Percentiles rank a stretch among this genome's conserved stretches.
These are phyloP conservation scores for Antigone vipio DNA, from an alignment of 2,113 vertebrate genomes.

Conservation along the genomic window DNA sequence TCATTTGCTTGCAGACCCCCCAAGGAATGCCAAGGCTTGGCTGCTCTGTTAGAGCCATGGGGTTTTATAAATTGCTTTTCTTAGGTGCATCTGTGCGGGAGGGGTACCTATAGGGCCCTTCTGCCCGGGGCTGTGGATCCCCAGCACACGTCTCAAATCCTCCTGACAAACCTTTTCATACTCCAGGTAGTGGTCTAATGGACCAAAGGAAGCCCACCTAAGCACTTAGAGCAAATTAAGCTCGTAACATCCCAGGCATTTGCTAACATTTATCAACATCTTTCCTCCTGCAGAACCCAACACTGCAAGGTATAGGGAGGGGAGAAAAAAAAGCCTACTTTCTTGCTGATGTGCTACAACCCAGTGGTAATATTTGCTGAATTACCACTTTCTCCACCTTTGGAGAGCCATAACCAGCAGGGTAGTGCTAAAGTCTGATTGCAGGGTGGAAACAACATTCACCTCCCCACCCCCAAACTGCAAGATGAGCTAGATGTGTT, in stretches of 20 bases:
- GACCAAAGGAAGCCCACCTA: background rate
- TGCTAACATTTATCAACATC: background rate
- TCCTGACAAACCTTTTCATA: background rate
- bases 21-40: accelerated
- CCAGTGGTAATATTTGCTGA: background rate
- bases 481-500: background rate
- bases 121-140: background rate
- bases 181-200: background rate
- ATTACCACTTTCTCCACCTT: background rate
- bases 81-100: background rate
- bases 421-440: background rate
- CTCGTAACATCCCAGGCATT: accelerated
- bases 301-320: background rate
- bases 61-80: background rate
- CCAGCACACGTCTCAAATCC: background rate
- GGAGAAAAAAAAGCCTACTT: background rate
- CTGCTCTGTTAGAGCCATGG: background rate
- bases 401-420: background rate
- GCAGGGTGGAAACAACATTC: background rate
- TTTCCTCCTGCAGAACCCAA: background rate
- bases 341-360: background rate
- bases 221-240: background rate
- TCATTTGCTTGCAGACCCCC: background rate
- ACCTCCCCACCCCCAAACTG: background rate
- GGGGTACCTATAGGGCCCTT: background rate